Base-by-base conservation (phyloP, 1,140 invertebrate genomes). In the Magallana ariakensis region DNA sequence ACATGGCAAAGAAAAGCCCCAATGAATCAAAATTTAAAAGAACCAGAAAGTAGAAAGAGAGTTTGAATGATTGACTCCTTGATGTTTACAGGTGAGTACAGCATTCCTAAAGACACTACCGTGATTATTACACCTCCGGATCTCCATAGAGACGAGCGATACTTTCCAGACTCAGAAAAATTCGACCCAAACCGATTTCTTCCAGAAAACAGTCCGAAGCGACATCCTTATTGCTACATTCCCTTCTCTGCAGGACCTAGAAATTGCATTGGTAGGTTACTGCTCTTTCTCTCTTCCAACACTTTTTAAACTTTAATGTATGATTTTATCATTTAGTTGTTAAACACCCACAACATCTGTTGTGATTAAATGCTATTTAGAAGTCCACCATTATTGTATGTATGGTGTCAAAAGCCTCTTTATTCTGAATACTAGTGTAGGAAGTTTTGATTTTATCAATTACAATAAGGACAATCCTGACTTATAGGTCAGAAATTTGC, bases 101-200 rank as follows among this genome's bases (percentile, higher is more conserved):
- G 26, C 13, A 83, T 91, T 11, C 90, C 90, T 3, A 85, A 90
- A 56, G 97, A 96, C 54, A 94, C 96, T 1, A 97, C 97, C 1
- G 96, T 97, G 0, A 94, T 97, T 0, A 95, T 98, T 70, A 92
- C 95, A 7, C 92, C 94, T 1, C 97, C 96, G 91, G 96, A 96
- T 88, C 93, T 97, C 53, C 98, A 99, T 94, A 96, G 97, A 88
- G 96, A 96, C 91, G 95, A 96, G 0, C 95, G 96, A 84, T 95
- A 96, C 90, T 98, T 97, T 92, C 96, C 96, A 0, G 97, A 99
- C 93, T 97, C 98, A 0, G 95, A 97, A 57, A 96, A 95, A 85
- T 99, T 98, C 93, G 96, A 99, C 95, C 98, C 98, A 0, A 98
- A 99, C 88, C 97, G 98, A 92, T 99, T 99, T 95, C 95, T 98